Evolutionary conservation across 2,888 invertebrate species (phyloP), one percentile per base, ranked within the genome.

Genomic region (Ophonus ardosiacus): DNA sequence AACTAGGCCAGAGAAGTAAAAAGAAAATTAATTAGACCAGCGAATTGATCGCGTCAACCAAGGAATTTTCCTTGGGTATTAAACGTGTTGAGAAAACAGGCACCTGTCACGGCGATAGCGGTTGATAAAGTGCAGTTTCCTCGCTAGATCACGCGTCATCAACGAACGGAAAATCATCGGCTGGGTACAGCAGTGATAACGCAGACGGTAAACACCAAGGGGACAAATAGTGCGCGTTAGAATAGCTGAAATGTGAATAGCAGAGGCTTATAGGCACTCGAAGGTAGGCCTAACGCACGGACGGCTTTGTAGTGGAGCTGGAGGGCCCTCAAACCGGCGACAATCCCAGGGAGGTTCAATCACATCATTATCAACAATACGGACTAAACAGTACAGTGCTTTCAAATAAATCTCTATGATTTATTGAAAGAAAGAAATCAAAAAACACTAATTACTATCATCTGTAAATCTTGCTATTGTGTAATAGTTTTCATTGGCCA

Each of bases 161-260:
- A 76, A n/a, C 18, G 76, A 78, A 57, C 56, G 57, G 78, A 78
- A 78, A 78, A 78, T 78, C 78, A 78, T 76, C 51, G 40, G 21
- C 24, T 43, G 13, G 6, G 13, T 68, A n/a, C 18, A 15, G 10
- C 71, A 8, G 38, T 74, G 71, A 17, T 43, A 15, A 40, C 43
- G 71, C 40, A 43, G 71, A 43, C 40, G 71, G 71, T 43, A 74
- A 43, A 74, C 71, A 74, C 15, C 71, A 21, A 76, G 78, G 57
- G 78, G 56, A 24, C 78, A 57, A 78, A 78, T 57, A 78, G n/a
- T 24, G 78, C 8, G 78, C 78, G 57, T 78, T 78, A 78, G 78
- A 78, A 78, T 78, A 57, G n/a, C 78, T 57, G 56, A 78, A 78
- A 78, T 78, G 18, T 76, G 51, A 51, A 56, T 43, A 21, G 8